A percentile compares a stretch with the other conserved stretches of the same genome.
Conservation (phyloP, 2,888 invertebrate species). For the Mimas tiliae region DNA sequence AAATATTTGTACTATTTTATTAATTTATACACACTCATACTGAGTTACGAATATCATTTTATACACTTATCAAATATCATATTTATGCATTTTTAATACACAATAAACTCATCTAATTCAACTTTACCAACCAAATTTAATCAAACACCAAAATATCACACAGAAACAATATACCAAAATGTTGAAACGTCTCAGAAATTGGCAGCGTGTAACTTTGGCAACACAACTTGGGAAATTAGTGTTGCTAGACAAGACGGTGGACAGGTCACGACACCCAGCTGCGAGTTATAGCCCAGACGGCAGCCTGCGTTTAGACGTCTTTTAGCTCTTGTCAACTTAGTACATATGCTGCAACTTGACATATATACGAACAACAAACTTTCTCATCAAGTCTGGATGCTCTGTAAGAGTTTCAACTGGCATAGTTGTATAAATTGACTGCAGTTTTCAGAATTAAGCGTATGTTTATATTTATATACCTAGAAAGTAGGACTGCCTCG, state of each 20-base stretch:
- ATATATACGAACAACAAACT: background rate
- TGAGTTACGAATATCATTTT: no score
- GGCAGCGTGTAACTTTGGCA: constrained; percentile 26
- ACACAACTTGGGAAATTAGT: constrained; percentile 25
- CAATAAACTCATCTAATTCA: no score
- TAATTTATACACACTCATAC: no score
- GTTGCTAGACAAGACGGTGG: constrained; percentile 25
- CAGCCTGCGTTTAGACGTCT: constrained; percentile 8
- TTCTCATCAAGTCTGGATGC: background rate
- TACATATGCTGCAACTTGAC: constrained; percentile 2
- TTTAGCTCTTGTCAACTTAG: constrained; percentile 15
- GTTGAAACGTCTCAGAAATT: constrained; percentile 15
- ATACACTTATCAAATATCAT: no score
- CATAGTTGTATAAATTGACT: background rate
- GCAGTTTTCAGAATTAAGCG: background rate
- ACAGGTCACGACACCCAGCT: constrained; percentile 28
- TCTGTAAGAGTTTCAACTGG: background rate
- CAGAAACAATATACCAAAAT: constrained; percentile 9
- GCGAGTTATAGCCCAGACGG: constrained; percentile 24
- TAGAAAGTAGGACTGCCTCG: no score
- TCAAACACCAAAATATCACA: background rate
- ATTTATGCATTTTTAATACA: no score
- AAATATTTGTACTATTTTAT: no score
- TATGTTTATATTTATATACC: background rate
- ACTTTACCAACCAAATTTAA: background rate